Conservation (phyloP, 2,797 vertebrate genomes). For the Ptychadena robeensis region DNA sequence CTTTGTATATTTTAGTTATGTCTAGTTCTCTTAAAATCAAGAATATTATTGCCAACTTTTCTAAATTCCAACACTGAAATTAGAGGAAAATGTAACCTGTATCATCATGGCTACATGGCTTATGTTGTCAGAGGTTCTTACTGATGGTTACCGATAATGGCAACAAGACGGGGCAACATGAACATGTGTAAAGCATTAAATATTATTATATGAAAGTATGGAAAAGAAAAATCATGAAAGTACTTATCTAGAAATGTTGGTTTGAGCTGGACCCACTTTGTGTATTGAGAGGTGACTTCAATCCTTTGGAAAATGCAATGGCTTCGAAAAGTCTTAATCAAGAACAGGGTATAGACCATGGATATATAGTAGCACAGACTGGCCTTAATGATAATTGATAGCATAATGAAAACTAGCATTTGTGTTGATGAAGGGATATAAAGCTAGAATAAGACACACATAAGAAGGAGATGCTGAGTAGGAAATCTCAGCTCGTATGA, state of each 20-base stretch:
- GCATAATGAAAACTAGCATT: constrained; percentile 2
- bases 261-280: background rate
- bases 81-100: background rate
- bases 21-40: no score
- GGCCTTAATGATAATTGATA: constrained; percentile 17
- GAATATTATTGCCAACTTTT: background rate
- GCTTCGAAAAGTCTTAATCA: constrained; percentile 18
- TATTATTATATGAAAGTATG: background rate
- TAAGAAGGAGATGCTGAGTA: background rate
- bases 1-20: no score
- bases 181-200: background rate
- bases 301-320: constrained; percentile 22
- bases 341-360: constrained; percentile 9
- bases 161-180: background rate
- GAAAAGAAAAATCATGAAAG: background rate
- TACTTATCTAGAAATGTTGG: background rate
- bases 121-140: no score
- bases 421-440: constrained; percentile 11
- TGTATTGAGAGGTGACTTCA: background rate
- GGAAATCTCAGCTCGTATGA: background rate
- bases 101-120: no score
- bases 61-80: background rate
- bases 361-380: background rate
- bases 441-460: background rate
- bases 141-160: no score